These are phyloP conservation scores for Campaea margaritaria DNA, from an alignment of 2,888 invertebrate genomes.

Conservation along the genomic window DNA sequence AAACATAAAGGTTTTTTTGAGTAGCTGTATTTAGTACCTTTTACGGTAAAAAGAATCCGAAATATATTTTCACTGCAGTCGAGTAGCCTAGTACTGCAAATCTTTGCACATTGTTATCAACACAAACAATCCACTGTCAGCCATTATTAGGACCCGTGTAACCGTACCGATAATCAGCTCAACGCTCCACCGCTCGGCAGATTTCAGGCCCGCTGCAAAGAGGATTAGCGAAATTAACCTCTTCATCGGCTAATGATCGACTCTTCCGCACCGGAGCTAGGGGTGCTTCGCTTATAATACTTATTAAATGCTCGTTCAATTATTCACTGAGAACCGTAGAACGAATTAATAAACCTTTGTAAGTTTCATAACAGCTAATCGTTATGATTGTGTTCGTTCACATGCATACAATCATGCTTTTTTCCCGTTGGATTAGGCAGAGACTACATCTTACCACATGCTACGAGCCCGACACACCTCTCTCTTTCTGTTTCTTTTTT, in stretches of 20 bases:
- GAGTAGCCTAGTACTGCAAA: neutral
- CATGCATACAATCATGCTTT: too few relatives aligned
- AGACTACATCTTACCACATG: too few relatives aligned
- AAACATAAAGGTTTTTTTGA: too few relatives aligned
- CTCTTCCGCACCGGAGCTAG: conserved; percentile 56
- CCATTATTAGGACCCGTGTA: conserved; percentile 33
- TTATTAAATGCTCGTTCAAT: conserved; percentile 41
- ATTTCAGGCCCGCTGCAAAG: conserved; percentile 56
- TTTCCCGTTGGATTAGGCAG: too few relatives aligned
- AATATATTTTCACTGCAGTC: too few relatives aligned
- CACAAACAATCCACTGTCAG: neutral
- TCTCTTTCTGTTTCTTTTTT: too few relatives aligned
- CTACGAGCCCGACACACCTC: too few relatives aligned
- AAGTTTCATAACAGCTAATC: neutral
- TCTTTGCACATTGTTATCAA: neutral
- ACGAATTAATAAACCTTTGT: conserved; percentile 21
- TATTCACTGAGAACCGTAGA: conserved; percentile 34
- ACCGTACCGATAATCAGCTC: conserved; percentile 32
- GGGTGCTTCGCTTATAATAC: conserved; percentile 49
- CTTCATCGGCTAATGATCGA: conserved; percentile 75
- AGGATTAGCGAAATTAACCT: conserved; percentile 81
- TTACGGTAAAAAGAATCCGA: too few relatives aligned
- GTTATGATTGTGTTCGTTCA: neutral
- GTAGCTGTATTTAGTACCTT: too few relatives aligned
- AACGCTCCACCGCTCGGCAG: conserved; percentile 28